phyloP scores from a whole-genome alignment of 1,140 invertebrate genomes.

The Apis florea region DNA sequence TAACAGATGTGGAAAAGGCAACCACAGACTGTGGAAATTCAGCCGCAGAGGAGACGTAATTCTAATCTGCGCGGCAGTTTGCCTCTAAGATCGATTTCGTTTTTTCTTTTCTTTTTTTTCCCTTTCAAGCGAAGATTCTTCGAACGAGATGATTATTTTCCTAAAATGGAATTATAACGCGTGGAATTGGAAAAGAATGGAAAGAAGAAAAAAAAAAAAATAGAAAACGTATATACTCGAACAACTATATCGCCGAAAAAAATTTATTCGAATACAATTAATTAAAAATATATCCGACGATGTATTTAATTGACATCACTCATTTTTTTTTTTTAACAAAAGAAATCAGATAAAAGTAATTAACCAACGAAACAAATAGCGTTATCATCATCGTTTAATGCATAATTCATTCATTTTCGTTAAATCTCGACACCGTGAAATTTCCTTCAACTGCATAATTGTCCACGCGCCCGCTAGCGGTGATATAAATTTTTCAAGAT shows the following conservation, averaged over 20 bases:
- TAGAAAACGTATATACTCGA: too few species aligned
- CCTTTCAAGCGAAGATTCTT: not conserved
- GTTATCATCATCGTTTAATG: not conserved
- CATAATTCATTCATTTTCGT: not conserved
- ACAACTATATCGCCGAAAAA: too few species aligned
- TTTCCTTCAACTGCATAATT: not conserved
- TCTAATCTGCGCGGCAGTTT: constrained; percentile 8
- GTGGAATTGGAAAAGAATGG: too few species aligned
- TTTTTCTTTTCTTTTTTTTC: not conserved
- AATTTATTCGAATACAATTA: too few species aligned
- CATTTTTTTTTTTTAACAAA: not conserved
- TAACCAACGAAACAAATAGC: not conserved
- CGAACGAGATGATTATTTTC: not conserved
- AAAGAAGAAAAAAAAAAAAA: too few species aligned
- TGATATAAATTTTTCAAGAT: not conserved
- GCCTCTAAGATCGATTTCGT: not conserved
- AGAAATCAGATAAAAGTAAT: not conserved
- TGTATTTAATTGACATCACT: too few species aligned
- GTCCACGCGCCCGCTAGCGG: not conserved
- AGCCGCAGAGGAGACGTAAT: not conserved
- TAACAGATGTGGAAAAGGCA: not conserved
- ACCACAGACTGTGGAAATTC: not conserved
- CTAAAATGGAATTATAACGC: too few species aligned
- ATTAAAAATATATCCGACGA: too few species aligned
- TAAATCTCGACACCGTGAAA: not conserved